Base-by-base conservation (phyloP, 2,888 invertebrate genomes). In the Choreutis nemorana region DNA sequence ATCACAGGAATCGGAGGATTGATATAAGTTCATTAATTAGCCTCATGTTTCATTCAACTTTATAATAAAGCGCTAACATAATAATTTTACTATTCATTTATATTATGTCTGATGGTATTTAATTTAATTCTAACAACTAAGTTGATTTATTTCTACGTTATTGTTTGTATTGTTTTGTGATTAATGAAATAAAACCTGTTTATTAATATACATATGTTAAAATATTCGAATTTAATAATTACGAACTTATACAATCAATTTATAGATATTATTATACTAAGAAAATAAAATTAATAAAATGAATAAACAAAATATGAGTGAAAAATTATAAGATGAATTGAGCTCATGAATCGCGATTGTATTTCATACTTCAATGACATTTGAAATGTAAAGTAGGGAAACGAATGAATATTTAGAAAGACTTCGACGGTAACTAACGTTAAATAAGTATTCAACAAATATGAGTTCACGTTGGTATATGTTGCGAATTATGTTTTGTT, bases 181-280 rank as follows among this genome's bases (percentile, higher is more conserved):
- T 70, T 73, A 66, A 66, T 55, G 60, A 72, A 72, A 75, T 77
- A 77, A 75, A 75, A 73, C 73, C 60, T 68, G 75, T 78, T 77
- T 78, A 78, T 78, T 78, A 78, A 78, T 77, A 78, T 78, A 79
- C 75, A 78, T 78, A 77, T 79, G 78, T 78, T 78, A 78, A 78
- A 78, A 78, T 78, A 78, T 78, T 78, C 78, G 78, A 78, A 78
- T 78, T 78, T 78, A 78, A 78, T 78, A 78, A 78, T 78, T 78
- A 78, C 75, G 78, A 78, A 78, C 78, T 78, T 78, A 78, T 78
- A 78, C 78, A 78, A 65, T 73, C 78, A 68, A 78, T 78, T 78
- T 78, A 78, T 78, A 78, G 78, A 77, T 78, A 78, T 77, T 78
- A 77, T 72, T 77, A 78, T 78, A 78, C 72, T 78, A 78, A 78